Evolutionary conservation across 2,113 vertebrate genomes (phyloP), one percentile per base, ranked within the genome.

Genomic region (Megaceryle torquata): DNA sequence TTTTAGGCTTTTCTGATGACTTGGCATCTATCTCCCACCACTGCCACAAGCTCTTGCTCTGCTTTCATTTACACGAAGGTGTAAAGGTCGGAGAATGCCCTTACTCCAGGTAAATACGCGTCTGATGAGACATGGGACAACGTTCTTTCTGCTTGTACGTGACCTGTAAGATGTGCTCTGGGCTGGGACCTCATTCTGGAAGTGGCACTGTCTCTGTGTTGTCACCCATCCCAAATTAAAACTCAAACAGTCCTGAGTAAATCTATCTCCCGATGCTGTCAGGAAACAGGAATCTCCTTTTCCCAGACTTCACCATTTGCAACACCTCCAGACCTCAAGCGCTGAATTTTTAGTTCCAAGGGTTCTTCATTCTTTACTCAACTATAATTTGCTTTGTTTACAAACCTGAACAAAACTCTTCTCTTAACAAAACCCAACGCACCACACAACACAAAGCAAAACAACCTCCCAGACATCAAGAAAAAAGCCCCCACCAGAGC

Each of bases 141-240:
- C 13, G 2, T 15, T 7, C 2, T 4, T 33, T 39, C 70, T 70
- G 37, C 56, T 26, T 12, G 33, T 41, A 33, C 0, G 2, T 67
- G 60, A 43, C 44, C 59, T 37, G 5, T 24, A 31, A 72, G 35
- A 3, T 18, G 35, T 1, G 0, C 16, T 6, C 21, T 28, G 33
- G 60, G 69, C 35, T 79, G 26, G 19, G 18, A 9, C 33, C 50
- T 77, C 46, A 26, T 5, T 4, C 25, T 65, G 69, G 44, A 31
- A 46, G 11, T 4, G 16, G 31, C 50, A 26, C 33, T 64, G 33
- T 19, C 1, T 4, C 35, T 33, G 1, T 4, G 19, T 25, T 25
- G 53, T 88, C 59, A 67, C 79, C 33, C 25, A 33, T 31, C 25
- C 46, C 35, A 22, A 48, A 72, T 44, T 10, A 61, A 86, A 90